A percentile compares a stretch with the other conserved stretches of the same genome.
Conservation (phyloP, 2,113 vertebrate species). For the Miniopterus natalensis region DNA sequence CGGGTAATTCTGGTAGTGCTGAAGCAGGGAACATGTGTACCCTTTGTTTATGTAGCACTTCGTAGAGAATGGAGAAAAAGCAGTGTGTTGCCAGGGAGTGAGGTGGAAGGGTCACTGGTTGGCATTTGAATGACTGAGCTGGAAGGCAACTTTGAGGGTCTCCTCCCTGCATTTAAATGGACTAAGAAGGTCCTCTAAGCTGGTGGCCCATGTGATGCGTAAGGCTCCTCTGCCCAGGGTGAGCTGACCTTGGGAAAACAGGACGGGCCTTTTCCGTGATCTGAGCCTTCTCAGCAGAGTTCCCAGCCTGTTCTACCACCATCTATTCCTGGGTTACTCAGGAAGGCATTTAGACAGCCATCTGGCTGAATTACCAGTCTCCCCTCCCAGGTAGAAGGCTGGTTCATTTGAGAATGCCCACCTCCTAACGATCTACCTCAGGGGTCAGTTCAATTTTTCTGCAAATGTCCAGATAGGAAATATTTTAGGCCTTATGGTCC, state of each 20-base stretch:
- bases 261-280: background rate
- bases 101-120: background rate
- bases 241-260: background rate
- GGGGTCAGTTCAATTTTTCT: background rate
- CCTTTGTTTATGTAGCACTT: background rate
- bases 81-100: background rate
- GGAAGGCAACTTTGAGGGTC: background rate
- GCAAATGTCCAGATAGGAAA: background rate
- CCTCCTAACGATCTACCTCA: background rate
- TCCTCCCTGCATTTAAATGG: background rate
- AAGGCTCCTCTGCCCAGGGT: background rate
- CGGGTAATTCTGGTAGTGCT: background rate
- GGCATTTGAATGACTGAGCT: background rate
- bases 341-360: background rate
- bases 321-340: background rate
- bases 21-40: background rate
- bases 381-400: background rate
- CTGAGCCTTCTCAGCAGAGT: background rate
- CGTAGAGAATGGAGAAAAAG: background rate
- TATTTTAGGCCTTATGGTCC: background rate
- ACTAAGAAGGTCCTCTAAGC: background rate
- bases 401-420: background rate
- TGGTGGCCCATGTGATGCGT: background rate
- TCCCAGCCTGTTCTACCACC: background rate
- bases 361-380: background rate